These are phyloP conservation scores for Dendrolimus kikuchii DNA, from an alignment of 1,140 invertebrate species.

Conservation along the genomic window DNA sequence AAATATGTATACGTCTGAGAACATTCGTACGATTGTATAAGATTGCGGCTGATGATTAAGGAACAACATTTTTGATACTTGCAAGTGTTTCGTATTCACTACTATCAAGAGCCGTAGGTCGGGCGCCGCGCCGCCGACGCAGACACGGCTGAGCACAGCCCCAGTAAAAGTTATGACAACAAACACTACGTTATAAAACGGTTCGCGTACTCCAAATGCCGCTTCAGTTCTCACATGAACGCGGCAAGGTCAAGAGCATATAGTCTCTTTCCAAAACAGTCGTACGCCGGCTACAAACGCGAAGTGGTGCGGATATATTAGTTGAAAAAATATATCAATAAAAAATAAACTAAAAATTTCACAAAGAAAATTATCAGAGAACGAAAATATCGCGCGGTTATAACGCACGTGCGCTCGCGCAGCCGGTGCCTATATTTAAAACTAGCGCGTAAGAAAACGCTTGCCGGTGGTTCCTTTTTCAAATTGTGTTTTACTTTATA, in stretches of 20 bases:
- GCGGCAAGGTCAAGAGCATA: conserved; percentile 63
- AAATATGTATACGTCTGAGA: too few species aligned
- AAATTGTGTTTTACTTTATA: too few species aligned
- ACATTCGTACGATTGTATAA: too few species aligned
- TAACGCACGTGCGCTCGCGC: conserved; percentile 14
- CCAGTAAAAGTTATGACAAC: conserved; percentile 54
- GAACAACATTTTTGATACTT: too few species aligned
- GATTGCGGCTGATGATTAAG: too few species aligned
- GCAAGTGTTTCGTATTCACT: too few species aligned
- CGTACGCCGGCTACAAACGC: conserved; percentile 32
- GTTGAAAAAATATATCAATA: conserved; percentile 24
- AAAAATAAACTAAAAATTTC: conserved; percentile 14
- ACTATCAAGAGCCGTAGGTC: too few species aligned
- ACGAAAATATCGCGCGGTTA: conserved; percentile 15
- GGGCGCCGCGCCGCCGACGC: too few species aligned
- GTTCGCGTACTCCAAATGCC: conserved; percentile 41
- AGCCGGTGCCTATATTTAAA: conserved; percentile 35
- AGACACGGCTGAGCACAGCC: too few species aligned
- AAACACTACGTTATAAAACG: conserved; percentile 64
- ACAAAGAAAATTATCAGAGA: conserved; percentile 16
- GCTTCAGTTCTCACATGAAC: conserved; percentile 49
- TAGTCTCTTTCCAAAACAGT: conserved; percentile 49
- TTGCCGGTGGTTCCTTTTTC: too few species aligned
- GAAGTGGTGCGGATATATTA: conserved; percentile 38
- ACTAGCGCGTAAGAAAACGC: conserved; percentile 9